Evolutionary conservation across 2,113 vertebrate genomes (phyloP).

Genomic region (Butorides virescens): DNA sequence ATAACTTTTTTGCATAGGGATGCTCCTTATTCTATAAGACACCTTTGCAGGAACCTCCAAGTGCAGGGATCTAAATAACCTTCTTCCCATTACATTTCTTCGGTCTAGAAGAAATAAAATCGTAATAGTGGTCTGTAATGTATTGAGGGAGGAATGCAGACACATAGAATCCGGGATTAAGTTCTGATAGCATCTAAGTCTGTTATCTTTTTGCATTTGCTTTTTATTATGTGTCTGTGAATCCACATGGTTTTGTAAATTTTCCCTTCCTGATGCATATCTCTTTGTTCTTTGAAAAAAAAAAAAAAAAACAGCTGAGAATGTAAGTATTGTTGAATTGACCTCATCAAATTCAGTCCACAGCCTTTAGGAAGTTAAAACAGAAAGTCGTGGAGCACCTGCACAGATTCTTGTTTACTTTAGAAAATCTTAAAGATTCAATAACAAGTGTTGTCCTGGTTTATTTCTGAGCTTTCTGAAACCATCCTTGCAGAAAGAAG

Average conservation of each 20-base stretch:
- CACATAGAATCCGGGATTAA: neutral
- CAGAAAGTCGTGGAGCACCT: neutral
- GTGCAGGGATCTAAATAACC: neutral
- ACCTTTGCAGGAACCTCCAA: neutral
- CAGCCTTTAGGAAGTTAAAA: neutral
- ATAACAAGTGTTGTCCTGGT: neutral
- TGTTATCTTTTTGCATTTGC: conserved; percentile 1
- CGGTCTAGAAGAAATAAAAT: neutral
- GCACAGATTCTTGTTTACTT: conserved; percentile 34
- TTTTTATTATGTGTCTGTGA: neutral
- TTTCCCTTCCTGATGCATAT: neutral
- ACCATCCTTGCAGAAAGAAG: neutral
- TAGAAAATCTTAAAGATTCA: neutral
- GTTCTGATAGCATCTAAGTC: neutral
- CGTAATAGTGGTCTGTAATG: neutral
- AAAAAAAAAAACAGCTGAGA: neutral
- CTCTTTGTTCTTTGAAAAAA: neutral
- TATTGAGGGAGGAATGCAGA: neutral
- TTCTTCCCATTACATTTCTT: neutral
- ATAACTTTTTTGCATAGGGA: neutral
- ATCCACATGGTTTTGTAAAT: neutral
- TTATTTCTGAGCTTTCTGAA: conserved; percentile 38
- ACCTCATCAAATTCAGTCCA: conserved; percentile 25
- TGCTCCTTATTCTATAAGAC: neutral
- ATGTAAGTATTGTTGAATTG: neutral